A percentile compares a stretch with the other conserved stretches of the same genome.
Evolutionary conservation across 2,113 vertebrate genomes (phyloP).

Genomic region (Garra rufa): DNA sequence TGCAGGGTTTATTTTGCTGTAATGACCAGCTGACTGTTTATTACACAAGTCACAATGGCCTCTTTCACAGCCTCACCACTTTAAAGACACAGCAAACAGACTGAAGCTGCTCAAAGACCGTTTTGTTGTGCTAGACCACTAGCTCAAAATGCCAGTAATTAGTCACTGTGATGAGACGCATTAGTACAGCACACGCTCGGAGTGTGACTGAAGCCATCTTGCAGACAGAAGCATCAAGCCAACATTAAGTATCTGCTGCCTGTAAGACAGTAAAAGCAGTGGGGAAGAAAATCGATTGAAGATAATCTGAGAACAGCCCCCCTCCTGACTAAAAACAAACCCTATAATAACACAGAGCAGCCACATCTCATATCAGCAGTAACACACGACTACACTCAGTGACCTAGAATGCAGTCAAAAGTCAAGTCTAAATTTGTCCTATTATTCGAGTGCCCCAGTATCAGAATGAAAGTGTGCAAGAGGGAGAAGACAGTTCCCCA

Average conservation of each 20-base stretch:
- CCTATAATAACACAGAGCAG: not conserved
- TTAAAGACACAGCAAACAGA: conserved; percentile 16
- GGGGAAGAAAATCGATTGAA: not conserved
- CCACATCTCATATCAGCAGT: not conserved
- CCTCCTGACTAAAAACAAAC: not conserved
- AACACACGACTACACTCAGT: not conserved
- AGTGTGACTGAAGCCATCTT: not conserved
- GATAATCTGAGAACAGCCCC: not conserved
- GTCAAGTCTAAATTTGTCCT: not conserved
- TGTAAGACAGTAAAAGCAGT: not conserved
- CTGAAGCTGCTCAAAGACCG: conserved; percentile 23
- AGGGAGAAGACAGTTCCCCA: not conserved
- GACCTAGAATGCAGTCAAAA: conserved; percentile 34
- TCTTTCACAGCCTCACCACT: conserved; percentile 1
- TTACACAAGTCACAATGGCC: conserved; percentile 6
- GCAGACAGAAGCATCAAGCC: not conserved
- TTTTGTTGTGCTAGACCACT: conserved; percentile 22
- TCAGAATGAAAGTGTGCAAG: not conserved
- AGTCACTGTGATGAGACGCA: not conserved
- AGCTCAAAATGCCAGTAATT: conserved; percentile 7
- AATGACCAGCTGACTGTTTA: conserved; percentile 23
- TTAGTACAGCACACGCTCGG: not conserved
- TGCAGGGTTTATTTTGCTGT: not conserved
- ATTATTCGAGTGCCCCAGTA: not conserved
- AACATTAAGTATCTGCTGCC: not conserved